phyloP scores from a whole-genome alignment of 2,797 vertebrate genomes.

The Gallinago solitaria region DNA sequence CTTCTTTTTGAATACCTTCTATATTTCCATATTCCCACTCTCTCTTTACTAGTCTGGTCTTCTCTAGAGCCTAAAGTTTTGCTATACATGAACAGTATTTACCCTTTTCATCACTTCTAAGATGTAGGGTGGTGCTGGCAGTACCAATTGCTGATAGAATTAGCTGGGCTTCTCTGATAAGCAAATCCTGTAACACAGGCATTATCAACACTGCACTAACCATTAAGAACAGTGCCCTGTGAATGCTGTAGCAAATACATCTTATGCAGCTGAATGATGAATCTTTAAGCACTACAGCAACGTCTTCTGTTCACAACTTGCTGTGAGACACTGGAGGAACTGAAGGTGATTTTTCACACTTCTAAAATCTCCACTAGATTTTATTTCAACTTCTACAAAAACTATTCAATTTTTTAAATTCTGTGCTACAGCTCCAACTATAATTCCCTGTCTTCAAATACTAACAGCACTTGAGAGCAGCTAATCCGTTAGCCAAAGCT shows the following conservation, averaged over 20 bases:
- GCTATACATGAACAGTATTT: background rate
- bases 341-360: background rate
- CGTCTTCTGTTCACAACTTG: background rate
- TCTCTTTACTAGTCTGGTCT: background rate
- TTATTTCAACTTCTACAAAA: background rate
- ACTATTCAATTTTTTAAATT: background rate
- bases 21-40: background rate
- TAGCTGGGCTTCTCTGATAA: background rate
- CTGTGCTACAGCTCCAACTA: background rate
- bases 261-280: background rate
- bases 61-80: background rate
- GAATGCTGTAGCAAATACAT: background rate
- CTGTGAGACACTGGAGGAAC: background rate
- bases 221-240: background rate
- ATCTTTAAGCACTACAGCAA: background rate
- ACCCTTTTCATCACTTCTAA: background rate
- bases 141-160: background rate
- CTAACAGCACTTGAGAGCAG: background rate
- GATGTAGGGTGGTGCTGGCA: background rate
- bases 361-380: background rate
- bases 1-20: background rate
- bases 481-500: background rate
- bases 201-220: background rate
- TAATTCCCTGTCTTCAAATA: background rate
- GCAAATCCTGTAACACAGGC: background rate